These are phyloP conservation scores for Enteromius afrohamiltoni DNA, from an alignment of 2,797 vertebrate genomes.

Conservation along the genomic window DNA sequence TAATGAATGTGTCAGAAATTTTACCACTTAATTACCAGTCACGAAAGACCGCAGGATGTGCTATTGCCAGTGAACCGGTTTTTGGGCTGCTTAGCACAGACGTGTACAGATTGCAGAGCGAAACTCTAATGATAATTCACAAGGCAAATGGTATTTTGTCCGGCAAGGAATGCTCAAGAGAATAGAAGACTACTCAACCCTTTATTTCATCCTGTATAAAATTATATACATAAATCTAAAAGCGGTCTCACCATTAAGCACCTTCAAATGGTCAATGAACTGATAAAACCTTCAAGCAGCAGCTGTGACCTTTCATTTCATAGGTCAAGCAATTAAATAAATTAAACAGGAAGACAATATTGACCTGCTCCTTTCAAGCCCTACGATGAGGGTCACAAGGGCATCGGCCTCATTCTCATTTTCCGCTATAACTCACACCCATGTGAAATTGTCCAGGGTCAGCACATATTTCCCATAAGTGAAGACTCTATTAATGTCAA, in stretches of 20 bases:
- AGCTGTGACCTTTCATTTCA: conserved; percentile 59
- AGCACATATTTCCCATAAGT: conserved; percentile 26
- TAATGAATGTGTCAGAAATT: conserved; percentile 64
- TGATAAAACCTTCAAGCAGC: conserved; percentile 21
- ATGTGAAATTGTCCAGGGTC: background rate
- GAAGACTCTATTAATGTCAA: conserved; percentile 34
- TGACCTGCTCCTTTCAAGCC: conserved; percentile 41
- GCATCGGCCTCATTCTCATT: conserved; percentile 34
- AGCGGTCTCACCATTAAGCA: background rate
- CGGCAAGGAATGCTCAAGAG: conserved; percentile 18
- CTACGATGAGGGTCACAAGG: conserved; percentile 43
- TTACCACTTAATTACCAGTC: conserved; percentile 63
- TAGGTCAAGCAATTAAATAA: conserved; percentile 57
- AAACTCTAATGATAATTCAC: conserved; percentile 53
- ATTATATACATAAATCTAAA: conserved; percentile 25
- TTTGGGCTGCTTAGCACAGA: conserved; percentile 51
- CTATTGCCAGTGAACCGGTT: conserved; percentile 39
- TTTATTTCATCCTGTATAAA: conserved; percentile 18
- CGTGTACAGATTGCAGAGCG: conserved; percentile 55
- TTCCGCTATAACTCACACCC: conserved; percentile 29
- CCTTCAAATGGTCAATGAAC: conserved; percentile 31
- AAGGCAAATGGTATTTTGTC: conserved; percentile 46
- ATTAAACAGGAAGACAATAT: conserved; percentile 58
- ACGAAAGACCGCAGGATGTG: conserved; percentile 52
- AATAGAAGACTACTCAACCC: conserved; percentile 20